These are phyloP conservation scores for Capromys pilorides DNA, from an alignment of 2,797 vertebrate genomes.

Conservation along the genomic window DNA sequence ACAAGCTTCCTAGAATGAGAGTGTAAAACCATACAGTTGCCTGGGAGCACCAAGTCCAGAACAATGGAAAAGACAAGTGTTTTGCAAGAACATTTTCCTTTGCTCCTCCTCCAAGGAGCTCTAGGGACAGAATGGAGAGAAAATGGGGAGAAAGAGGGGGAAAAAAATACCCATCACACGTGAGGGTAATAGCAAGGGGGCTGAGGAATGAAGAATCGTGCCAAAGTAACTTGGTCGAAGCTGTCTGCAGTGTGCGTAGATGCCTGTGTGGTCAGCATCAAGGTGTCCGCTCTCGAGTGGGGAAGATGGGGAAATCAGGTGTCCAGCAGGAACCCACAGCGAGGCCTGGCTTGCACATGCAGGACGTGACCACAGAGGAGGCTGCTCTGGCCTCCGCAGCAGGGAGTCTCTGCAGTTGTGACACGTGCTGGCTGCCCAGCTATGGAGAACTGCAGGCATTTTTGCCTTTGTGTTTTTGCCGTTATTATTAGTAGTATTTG, in stretches of 20 bases:
- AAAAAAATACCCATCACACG: not conserved
- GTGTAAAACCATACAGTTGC: too few species aligned
- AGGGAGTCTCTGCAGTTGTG: not conserved
- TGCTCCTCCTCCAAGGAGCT: not conserved
- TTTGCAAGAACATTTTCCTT: not conserved
- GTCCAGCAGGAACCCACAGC: accelerated
- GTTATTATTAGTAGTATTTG: too few species aligned
- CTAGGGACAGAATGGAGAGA: not conserved
- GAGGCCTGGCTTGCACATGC: not conserved
- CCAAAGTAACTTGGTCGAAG: not conserved
- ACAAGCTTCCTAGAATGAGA: too few species aligned
- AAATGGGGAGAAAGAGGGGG: too few species aligned
- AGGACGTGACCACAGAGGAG: not conserved
- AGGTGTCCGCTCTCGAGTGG: not conserved
- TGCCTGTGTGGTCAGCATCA: accelerated
- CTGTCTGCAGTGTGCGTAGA: not conserved
- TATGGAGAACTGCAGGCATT: not conserved
- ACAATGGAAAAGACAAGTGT: not conserved
- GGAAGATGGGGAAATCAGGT: not conserved
- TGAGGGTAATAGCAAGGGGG: too few species aligned
- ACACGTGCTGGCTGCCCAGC: not conserved
- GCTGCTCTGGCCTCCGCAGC: not conserved
- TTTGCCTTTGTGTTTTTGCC: not conserved
- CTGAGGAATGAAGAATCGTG: too few species aligned
- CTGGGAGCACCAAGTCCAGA: not conserved